phyloP scores from a whole-genome alignment of 1,140 invertebrate species.

The Andrena cerasifolii region DNA sequence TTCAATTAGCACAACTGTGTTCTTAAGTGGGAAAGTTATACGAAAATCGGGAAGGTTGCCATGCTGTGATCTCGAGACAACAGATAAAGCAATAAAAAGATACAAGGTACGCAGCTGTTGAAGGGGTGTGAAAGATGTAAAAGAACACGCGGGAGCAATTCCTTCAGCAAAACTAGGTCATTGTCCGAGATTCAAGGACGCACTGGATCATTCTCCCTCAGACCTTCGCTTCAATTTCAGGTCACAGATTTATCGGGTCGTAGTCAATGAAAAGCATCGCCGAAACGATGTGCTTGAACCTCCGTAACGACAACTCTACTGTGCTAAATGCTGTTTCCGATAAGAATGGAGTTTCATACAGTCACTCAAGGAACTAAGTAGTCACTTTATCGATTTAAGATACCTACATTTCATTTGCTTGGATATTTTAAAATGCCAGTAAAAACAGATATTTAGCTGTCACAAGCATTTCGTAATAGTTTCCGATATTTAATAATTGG shows the following conservation, averaged over 20 bases:
- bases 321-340: neutral
- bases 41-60: too few relatives aligned
- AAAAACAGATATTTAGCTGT: too few relatives aligned
- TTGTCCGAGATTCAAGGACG: slow-evolving; percentile 50
- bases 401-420: neutral
- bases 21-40: neutral
- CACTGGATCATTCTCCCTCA: slow-evolving; percentile 43
- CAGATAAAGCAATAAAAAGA: neutral
- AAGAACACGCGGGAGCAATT: neutral
- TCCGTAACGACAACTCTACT: slow-evolving; percentile 9
- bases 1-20: too few relatives aligned
- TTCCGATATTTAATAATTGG: too few relatives aligned
- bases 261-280: slow-evolving; percentile 3
- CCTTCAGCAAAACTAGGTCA: slow-evolving; percentile 37
- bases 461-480: too few relatives aligned
- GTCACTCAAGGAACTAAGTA: too few relatives aligned
- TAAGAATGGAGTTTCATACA: too few relatives aligned
- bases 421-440: neutral
- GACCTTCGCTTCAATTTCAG: slow-evolving; percentile 28
- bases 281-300: slow-evolving; percentile 5
- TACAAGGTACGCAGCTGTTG: neutral
- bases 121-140: neutral
- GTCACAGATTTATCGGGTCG: slow-evolving; percentile 29
- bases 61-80: neutral
- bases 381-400: too few relatives aligned